phyloP scores from a whole-genome alignment of 1,140 invertebrate species.

The Frieseomelitta varia region DNA sequence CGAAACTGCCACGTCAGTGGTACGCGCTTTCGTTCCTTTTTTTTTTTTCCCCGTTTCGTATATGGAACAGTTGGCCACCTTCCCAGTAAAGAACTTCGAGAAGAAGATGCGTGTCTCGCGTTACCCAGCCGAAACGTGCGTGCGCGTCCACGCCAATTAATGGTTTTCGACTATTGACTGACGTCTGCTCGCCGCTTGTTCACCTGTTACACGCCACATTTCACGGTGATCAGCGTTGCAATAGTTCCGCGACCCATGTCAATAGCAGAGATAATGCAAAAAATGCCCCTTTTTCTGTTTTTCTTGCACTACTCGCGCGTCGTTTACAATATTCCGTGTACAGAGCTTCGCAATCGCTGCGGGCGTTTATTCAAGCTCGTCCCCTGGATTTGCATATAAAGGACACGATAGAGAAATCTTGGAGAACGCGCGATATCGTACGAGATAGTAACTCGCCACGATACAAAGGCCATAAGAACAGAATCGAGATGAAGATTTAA shows the following conservation, averaged over 20 bases:
- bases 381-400: constrained; percentile 9
- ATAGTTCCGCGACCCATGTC: background rate
- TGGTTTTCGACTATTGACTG: constrained; percentile 67
- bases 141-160: constrained; percentile 64
- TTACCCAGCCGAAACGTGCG: constrained; percentile 54
- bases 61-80: constrained; percentile 36
- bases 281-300: background rate
- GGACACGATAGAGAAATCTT: background rate
- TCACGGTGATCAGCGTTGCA: constrained; percentile 49
- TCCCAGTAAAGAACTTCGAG: background rate
- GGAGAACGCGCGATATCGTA: background rate
- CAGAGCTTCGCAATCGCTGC: background rate
- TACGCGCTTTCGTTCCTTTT: constrained; percentile 20
- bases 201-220: constrained; percentile 51
- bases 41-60: constrained; percentile 11
- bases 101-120: constrained; percentile 61
- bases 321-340: background rate
- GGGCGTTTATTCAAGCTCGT: background rate
- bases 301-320: background rate
- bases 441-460: background rate
- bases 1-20: background rate
- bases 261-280: background rate
- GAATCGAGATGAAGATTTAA: background rate
- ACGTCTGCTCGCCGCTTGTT: constrained; percentile 40
- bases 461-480: too few relatives aligned